Conservation (phyloP, 2,113 vertebrate genomes). For the Micronycteris hirsuta region DNA sequence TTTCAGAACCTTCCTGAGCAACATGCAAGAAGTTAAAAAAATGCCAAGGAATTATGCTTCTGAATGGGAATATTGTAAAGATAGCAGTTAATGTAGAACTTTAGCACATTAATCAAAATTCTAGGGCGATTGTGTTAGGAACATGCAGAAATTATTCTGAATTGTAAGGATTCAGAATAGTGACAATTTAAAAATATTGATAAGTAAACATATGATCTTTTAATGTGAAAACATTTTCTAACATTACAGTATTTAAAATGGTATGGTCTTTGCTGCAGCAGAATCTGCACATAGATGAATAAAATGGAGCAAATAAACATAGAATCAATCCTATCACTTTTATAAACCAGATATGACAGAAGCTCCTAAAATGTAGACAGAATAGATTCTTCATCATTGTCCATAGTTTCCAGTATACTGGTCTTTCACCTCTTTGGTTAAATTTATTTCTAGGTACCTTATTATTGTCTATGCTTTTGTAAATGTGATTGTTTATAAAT, state of each 20-base stretch:
- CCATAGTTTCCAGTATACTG: not conserved
- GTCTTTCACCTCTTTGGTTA: not conserved
- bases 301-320: not conserved
- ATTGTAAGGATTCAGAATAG: not conserved
- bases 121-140: not conserved
- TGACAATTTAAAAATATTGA: not conserved
- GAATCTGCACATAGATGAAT: not conserved
- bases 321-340: not conserved
- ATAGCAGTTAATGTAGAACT: not conserved
- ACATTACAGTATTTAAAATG: not conserved
- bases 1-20: not conserved
- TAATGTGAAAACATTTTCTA: constrained; percentile 17
- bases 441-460: not conserved
- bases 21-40: not conserved
- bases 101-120: constrained; percentile 15
- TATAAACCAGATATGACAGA: not conserved
- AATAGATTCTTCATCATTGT: not conserved
- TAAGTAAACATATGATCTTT: not conserved
- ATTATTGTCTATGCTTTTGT: not conserved
- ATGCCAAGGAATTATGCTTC: not conserved
- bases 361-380: not conserved
- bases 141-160: constrained; percentile 18
- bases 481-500: not conserved
- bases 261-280: not conserved
- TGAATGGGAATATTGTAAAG: not conserved